Base-by-base conservation (phyloP, 2,113 vertebrate genomes). In the Vulpes lagopus region DNA sequence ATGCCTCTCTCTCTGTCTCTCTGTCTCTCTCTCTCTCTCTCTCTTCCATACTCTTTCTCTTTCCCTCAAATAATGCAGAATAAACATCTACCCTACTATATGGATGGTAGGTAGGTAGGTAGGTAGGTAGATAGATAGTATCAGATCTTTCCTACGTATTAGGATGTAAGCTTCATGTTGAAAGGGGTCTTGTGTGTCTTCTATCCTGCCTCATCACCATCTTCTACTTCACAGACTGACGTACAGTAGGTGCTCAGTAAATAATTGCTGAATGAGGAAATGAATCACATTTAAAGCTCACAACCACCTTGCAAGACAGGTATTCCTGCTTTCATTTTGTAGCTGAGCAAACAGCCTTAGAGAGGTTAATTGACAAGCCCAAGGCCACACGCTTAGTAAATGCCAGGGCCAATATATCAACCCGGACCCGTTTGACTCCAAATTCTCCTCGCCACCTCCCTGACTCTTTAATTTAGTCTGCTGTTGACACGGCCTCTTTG, bases 291-390 rank as follows among this genome's bases (percentile, higher is more conserved):
- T 20, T 38, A 78, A 92, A 59, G 49, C 88, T 90, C 62, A 55
- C 32, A 27, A 22, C 3, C n/a, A 20, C n/a, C 27, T 55, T 59
- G 83, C 53, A 67, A 59, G 91, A 12, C 5, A 92, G 35, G 57
- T 53, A 69, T 5, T 30, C 32, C 80, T 57, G 80, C 65, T 76
- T 95, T 95, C 35, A n/a, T 43, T 83, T 12, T 12, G 17, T 11
- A 14, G 11, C 88, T 15, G 43, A 81, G 94, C 51, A 96, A 95
- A 96, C 89, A 92, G 96, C 76, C 60, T 71, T 35, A 65, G 51
- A 23, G 84, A 95, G 96, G 97, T 96, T 98, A 97, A 98, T 94
- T 96, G 97, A 98, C 95, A 95, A 93, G 96, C 84, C 94, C 95
- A 91, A 91, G 98, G 97, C 97, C 94, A 81, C 60, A 86, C 32